Percentiles rank a stretch among this genome's conserved stretches.
These are phyloP conservation scores for Alligator mississippiensis DNA, from an alignment of 2,113 vertebrate genomes.

Conservation along the genomic window DNA sequence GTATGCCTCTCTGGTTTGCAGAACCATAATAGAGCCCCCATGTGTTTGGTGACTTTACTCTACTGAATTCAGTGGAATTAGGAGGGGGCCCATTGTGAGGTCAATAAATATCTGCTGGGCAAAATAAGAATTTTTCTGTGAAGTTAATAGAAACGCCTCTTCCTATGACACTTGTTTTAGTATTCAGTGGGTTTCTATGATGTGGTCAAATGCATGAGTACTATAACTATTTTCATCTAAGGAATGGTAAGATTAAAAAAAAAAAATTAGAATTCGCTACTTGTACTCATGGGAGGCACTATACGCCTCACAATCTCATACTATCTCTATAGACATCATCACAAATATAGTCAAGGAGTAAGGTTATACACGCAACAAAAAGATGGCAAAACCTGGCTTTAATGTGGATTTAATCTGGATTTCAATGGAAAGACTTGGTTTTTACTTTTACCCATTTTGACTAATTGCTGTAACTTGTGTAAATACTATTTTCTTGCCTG, in stretches of 20 bases:
- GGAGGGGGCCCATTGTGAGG: neutral
- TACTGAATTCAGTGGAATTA: neutral
- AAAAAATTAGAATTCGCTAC: neutral
- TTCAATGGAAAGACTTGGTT: neutral
- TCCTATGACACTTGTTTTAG: neutral
- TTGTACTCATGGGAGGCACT: neutral
- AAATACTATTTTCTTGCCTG: neutral
- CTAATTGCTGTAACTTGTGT: neutral
- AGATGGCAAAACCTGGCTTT: neutral
- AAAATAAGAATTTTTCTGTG: neutral
- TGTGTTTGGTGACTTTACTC: neutral
- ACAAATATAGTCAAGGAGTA: neutral
- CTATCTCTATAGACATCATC: neutral
- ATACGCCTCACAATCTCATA: neutral
- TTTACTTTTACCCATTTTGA: neutral
- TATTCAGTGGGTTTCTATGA: neutral
- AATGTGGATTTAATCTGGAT: neutral
- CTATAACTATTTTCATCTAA: neutral
- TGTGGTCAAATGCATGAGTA: neutral
- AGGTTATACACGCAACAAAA: neutral
- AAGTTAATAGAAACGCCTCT: neutral
- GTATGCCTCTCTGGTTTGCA: neutral
- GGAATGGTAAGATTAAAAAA: neutral
- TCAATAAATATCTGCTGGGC: neutral
- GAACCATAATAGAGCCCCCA: neutral